Evolutionary conservation across 1,140 invertebrate species (phyloP).

Genomic region (Idris sp.): DNA sequence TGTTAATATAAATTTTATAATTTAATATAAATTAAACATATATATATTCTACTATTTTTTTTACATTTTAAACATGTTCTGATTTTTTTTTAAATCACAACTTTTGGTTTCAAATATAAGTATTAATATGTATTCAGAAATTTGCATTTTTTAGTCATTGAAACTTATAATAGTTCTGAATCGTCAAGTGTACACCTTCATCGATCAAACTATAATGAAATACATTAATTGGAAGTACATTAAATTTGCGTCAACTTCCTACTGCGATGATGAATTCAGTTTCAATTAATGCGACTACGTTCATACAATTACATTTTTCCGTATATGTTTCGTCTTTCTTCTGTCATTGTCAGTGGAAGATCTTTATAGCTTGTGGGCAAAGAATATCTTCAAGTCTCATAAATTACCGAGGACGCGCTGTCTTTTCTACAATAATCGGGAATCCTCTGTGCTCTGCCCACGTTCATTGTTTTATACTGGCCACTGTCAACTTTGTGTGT

Average conservation of each 20-base stretch:
- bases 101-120: too few relatives aligned
- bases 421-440: conserved; percentile 62
- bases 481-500: conserved; percentile 55
- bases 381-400: conserved; percentile 61
- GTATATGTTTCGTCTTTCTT: conserved; percentile 31
- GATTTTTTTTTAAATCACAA: too few relatives aligned
- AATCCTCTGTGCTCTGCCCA: conserved; percentile 61
- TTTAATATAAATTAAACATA: too few relatives aligned
- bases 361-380: conserved; percentile 63
- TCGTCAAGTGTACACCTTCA: too few relatives aligned
- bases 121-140: too few relatives aligned
- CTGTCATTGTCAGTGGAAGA: conserved; percentile 56
- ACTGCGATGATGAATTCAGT: conserved; percentile 39
- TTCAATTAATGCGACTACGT: conserved; percentile 53
- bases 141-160: too few relatives aligned
- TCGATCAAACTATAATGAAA: conserved; percentile 22
- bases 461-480: conserved; percentile 64
- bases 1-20: too few relatives aligned
- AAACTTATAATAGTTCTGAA: too few relatives aligned
- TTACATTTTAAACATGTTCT: too few relatives aligned
- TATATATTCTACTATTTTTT: too few relatives aligned
- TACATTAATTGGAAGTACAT: conserved; percentile 32
- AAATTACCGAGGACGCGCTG: conserved; percentile 64
- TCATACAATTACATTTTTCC: conserved; percentile 55
- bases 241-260: conserved; percentile 51